A percentile compares a stretch with the other conserved stretches of the same genome.
These are phyloP conservation scores for Erebia ligea DNA, from an alignment of 2,888 invertebrate genomes.

Conservation along the genomic window DNA sequence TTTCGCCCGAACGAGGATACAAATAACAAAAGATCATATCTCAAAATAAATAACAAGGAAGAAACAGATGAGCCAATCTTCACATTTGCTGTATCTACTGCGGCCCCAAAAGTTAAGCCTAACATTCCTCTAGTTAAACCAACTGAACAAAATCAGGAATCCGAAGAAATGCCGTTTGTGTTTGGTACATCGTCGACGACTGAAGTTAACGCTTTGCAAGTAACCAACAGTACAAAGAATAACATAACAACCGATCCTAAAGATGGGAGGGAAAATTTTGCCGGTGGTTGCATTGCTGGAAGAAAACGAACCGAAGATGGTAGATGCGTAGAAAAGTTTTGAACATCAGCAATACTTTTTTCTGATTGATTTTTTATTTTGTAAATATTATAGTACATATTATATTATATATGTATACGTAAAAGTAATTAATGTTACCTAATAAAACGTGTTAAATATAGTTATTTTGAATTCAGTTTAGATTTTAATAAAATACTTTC, in stretches of 20 bases:
- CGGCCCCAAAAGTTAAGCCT: background rate
- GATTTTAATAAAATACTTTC: no score
- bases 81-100: slow-evolving; percentile 10
- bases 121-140: slow-evolving; percentile 5
- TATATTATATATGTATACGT: no score
- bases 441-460: no score
- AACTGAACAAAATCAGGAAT: slow-evolving; percentile 18
- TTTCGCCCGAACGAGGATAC: slow-evolving; percentile 44
- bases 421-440: no score
- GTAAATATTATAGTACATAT: background rate
- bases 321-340: slow-evolving; percentile 54
- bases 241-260: slow-evolving; percentile 37
- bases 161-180: slow-evolving; percentile 35
- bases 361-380: background rate
- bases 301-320: slow-evolving; percentile 64
- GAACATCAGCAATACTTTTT: slow-evolving; percentile 30
- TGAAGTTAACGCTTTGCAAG: slow-evolving; percentile 18
- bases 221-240: slow-evolving; percentile 37
- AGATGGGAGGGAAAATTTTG: slow-evolving; percentile 63
- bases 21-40: slow-evolving; percentile 21
- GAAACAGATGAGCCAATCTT: slow-evolving; percentile 11
- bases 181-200: slow-evolving; percentile 31
- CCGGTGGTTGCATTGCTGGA: slow-evolving; percentile 59
- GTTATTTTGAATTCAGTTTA: no score
- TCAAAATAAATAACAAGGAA: slow-evolving; percentile 14